These are phyloP conservation scores for Eudasyphora cyanicolor DNA, from an alignment of 2,888 invertebrate genomes.

Conservation along the genomic window DNA sequence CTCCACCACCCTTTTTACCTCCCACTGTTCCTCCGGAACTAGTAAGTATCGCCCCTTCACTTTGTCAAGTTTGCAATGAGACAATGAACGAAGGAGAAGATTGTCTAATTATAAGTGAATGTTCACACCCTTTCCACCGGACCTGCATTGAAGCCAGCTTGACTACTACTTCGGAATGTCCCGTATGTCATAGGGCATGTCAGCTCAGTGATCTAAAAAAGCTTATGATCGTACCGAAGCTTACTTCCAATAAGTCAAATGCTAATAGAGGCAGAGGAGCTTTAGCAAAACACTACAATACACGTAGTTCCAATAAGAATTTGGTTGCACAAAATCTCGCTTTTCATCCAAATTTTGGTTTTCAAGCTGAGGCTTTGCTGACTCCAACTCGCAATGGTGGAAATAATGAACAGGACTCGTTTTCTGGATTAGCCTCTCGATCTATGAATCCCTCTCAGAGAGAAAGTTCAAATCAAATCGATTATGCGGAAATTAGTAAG, in stretches of 20 bases:
- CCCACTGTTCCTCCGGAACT: neutral
- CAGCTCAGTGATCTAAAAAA: neutral
- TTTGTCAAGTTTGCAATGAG: constrained; percentile 11
- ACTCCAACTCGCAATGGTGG: neutral
- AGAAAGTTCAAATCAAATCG: neutral
- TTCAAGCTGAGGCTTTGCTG: neutral
- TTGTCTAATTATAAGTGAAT: constrained; percentile 4
- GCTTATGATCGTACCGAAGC: neutral
- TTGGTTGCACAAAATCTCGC: neutral
- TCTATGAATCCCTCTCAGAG: neutral
- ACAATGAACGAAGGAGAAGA: neutral
- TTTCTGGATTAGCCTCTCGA: too few species aligned
- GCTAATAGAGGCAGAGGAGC: constrained; percentile 7
- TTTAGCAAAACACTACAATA: neutral
- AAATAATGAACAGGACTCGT: neutral
- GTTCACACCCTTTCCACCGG: neutral
- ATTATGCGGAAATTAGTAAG: neutral
- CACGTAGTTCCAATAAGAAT: neutral
- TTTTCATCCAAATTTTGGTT: neutral
- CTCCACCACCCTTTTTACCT: neutral
- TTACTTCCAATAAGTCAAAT: neutral
- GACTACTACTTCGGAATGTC: constrained; percentile 1
- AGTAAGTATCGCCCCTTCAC: neutral
- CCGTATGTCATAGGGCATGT: neutral
- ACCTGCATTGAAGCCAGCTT: neutral